Conservation (phyloP, 2,113 vertebrate species). For the Cnemophilus loriae region DNA sequence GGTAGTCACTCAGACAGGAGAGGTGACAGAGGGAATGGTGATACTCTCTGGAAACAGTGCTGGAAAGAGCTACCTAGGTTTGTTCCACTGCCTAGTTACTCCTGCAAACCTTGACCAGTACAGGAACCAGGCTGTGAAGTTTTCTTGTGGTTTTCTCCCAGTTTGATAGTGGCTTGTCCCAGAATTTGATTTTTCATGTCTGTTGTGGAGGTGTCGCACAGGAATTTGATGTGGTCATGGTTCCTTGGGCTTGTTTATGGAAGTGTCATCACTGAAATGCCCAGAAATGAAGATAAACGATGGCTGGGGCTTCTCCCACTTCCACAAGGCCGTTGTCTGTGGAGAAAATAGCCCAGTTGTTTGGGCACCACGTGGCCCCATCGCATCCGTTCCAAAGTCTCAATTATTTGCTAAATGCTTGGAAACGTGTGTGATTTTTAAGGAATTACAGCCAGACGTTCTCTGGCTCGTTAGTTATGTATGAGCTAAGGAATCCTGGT, state of each 20-base stretch:
- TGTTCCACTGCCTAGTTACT: not conserved
- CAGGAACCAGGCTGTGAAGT: not conserved
- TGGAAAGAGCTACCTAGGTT: not conserved
- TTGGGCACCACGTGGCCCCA: not conserved
- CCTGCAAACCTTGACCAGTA: not conserved
- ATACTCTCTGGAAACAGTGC: not conserved
- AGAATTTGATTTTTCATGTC: not conserved
- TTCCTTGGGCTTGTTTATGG: conserved; percentile 11
- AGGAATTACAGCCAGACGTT: not conserved
- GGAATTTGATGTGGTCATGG: not conserved
- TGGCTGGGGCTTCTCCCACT: not conserved
- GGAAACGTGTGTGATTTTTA: not conserved
- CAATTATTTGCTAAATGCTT: not conserved
- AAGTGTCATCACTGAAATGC: not conserved
- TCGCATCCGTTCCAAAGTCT: not conserved
- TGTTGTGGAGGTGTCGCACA: not conserved
- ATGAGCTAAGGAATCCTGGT: not conserved
- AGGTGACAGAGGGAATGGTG: not conserved
- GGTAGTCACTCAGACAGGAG: not conserved
- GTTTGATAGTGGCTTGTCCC: not conserved
- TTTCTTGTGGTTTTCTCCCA: not conserved
- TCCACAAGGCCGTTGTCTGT: rapidly evolving
- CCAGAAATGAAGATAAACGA: not conserved
- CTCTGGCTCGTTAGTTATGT: not conserved
- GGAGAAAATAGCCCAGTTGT: not conserved